These are phyloP conservation scores for Corynorhinus townsendii DNA, from an alignment of 2,113 vertebrate species.

Conservation along the genomic window DNA sequence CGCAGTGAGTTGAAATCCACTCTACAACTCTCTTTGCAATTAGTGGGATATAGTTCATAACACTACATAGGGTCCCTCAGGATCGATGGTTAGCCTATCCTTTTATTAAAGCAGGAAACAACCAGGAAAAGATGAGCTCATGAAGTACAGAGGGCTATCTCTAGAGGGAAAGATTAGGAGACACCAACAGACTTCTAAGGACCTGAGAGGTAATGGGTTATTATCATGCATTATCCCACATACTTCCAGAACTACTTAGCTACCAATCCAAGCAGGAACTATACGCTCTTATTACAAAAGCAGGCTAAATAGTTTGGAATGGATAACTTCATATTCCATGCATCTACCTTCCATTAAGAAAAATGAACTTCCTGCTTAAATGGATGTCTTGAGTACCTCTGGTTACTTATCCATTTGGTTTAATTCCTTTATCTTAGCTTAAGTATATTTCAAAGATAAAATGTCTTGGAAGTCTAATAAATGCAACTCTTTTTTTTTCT, in stretches of 20 bases:
- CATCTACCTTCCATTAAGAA: conserved; percentile 57
- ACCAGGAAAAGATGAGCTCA: conserved; percentile 56
- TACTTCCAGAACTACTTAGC: conserved; percentile 49
- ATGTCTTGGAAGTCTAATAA: conserved; percentile 6
- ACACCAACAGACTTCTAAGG: conserved; percentile 27
- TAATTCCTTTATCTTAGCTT: conserved; percentile 21
- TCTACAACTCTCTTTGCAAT: conserved; percentile 35
- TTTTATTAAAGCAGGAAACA: conserved; percentile 59
- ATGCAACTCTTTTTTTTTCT: not conserved
- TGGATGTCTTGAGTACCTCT: conserved; percentile 17
- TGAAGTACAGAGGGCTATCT: conserved; percentile 31
- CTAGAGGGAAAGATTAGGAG: conserved; percentile 54
- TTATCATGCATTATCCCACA: conserved; percentile 62
- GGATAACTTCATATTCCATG: conserved; percentile 50
- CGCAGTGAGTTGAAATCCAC: conserved; percentile 26
- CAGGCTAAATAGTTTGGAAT: conserved; percentile 63
- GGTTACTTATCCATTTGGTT: conserved; percentile 31
- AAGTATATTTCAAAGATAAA: conserved; percentile 17
- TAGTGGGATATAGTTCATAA: conserved; percentile 49
- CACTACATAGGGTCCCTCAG: conserved; percentile 11
- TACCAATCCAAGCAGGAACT: conserved; percentile 62
- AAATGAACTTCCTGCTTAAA: conserved; percentile 60
- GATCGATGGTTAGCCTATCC: conserved; percentile 18
- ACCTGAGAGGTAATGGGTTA: conserved; percentile 42
- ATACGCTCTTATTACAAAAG: conserved; percentile 60